These are phyloP conservation scores for Triplophysa tibetana DNA, from an alignment of 2,113 vertebrate species.

Conservation along the genomic window DNA sequence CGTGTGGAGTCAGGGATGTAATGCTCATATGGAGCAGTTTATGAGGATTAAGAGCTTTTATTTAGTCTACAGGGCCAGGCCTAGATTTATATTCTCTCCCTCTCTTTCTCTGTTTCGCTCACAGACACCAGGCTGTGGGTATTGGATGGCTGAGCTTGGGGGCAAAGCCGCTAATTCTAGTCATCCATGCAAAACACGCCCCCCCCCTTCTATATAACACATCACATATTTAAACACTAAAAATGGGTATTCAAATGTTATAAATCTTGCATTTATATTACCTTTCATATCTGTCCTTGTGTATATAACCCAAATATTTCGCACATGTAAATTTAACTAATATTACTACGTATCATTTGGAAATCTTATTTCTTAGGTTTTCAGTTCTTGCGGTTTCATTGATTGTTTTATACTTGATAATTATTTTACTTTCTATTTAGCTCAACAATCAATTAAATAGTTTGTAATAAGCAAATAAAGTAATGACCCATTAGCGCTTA, in stretches of 20 bases:
- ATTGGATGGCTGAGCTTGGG: slow-evolving; percentile 32
- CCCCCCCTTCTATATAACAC: not conserved
- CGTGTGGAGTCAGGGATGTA: slow-evolving; percentile 61
- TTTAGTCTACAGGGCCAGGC: slow-evolving; percentile 68
- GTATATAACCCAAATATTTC: too few relatives aligned
- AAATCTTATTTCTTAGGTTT: too few relatives aligned
- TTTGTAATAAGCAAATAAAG: too few relatives aligned
- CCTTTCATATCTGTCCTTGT: too few relatives aligned
- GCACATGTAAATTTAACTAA: not conserved
- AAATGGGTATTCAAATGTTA: not conserved
- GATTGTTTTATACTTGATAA: too few relatives aligned
- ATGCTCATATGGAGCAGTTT: slow-evolving; percentile 75
- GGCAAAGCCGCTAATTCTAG: slow-evolving; percentile 29
- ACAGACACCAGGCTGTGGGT: slow-evolving; percentile 9
- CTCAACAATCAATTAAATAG: too few relatives aligned
- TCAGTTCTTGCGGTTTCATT: too few relatives aligned
- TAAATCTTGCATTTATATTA: too few relatives aligned
- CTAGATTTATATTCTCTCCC: slow-evolving; percentile 45
- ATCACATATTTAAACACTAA: not conserved
- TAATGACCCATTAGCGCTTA: too few relatives aligned
- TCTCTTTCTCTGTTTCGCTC: not conserved
- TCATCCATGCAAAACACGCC: slow-evolving; percentile 18
- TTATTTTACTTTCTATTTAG: too few relatives aligned
- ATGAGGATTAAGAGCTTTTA: slow-evolving; percentile 76
- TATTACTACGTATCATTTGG: too few relatives aligned